Evolutionary conservation across 1,140 invertebrate genomes (phyloP).

Genomic region (Lasioglossum baleicum): DNA sequence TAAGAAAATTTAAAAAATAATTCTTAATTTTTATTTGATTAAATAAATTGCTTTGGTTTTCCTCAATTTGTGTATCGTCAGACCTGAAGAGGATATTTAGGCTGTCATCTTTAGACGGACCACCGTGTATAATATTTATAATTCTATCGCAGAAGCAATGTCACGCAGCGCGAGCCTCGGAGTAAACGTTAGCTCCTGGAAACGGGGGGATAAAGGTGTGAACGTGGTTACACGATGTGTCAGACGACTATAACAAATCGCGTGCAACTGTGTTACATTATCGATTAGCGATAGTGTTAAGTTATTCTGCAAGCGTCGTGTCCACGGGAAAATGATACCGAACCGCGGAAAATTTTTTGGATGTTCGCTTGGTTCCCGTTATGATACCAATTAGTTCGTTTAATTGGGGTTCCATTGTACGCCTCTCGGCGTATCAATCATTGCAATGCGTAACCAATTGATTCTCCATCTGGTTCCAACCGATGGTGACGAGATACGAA

Average conservation of each 20-base stretch:
- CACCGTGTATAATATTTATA: no score
- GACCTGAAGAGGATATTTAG: no score
- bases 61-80: no score
- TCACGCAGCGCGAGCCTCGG: no score
- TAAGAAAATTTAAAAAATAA: no score
- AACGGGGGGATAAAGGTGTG: no score
- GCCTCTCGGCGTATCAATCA: conserved; percentile 33
- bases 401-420: conserved; percentile 32
- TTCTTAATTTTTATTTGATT: no score
- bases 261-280: neutral
- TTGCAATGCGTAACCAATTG: conserved; percentile 20
- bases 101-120: no score
- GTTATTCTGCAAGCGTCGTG: neutral
- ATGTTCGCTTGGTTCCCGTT: neutral
- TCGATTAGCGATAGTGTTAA: neutral
- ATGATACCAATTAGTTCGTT: conserved; percentile 29
- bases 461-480: conserved; percentile 24
- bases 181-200: no score
- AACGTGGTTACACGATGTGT: neutral
- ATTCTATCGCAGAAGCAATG: no score
- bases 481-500: neutral
- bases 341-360: neutral
- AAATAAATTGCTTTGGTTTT: no score
- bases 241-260: neutral
- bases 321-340: neutral